A percentile compares a stretch with the other conserved stretches of the same genome.
Conservation (phyloP, 2,888 invertebrate species). For the Sminthurides aquaticus region DNA sequence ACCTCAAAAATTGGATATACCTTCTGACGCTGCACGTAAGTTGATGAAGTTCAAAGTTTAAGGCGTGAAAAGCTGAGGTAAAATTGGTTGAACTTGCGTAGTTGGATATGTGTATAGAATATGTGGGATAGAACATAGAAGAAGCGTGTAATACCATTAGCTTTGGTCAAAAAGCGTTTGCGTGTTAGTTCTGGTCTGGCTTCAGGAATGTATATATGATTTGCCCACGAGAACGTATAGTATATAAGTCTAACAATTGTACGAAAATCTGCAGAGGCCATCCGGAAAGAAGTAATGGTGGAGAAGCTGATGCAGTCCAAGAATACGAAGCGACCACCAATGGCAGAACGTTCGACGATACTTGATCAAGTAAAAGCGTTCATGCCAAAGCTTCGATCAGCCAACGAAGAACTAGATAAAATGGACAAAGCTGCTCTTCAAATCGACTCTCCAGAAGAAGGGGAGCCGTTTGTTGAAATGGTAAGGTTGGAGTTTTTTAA, state of each 20-base stretch:
- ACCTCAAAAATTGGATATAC: slow-evolving; percentile 11
- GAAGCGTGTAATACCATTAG: no score
- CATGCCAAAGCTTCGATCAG: slow-evolving; percentile 20
- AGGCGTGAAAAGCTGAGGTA: no score
- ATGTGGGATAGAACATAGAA: no score
- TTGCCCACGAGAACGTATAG: no score
- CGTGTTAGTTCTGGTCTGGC: no score
- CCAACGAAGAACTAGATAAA: slow-evolving; percentile 20
- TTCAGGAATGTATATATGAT: no score
- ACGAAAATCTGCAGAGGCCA: slow-evolving; percentile 7
- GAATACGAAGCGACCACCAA: slow-evolving; percentile 3
- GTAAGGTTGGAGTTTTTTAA: slow-evolving; percentile 11
- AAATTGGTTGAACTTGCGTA: no score
- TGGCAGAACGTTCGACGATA: slow-evolving; percentile 14
- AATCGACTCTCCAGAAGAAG: slow-evolving; percentile 20
- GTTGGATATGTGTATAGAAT: no score
- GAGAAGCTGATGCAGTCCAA: slow-evolving; percentile 16
- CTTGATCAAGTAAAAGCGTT: slow-evolving; percentile 23
- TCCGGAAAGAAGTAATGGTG: slow-evolving; percentile 19
- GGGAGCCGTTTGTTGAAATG: slow-evolving; percentile 25
- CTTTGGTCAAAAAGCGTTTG: no score
- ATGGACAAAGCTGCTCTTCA: slow-evolving; percentile 12
- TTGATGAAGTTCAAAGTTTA: not conserved
- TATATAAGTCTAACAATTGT: no score
- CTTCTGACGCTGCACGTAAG: slow-evolving; percentile 20